These are phyloP conservation scores for Apamea sordens DNA, from an alignment of 2,888 invertebrate species.

Conservation along the genomic window DNA sequence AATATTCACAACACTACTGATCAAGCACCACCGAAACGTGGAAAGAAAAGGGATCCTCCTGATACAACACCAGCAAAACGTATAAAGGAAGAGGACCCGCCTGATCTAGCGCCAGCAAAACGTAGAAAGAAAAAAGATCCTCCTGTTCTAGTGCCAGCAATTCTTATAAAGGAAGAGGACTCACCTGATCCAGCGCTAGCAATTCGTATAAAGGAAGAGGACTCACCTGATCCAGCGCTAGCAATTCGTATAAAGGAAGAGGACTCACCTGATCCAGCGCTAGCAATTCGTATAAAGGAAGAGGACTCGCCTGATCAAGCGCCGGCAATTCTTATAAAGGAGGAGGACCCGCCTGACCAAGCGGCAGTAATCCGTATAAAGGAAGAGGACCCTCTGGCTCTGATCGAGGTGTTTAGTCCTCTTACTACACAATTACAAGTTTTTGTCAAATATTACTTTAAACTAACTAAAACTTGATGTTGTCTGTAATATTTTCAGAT, in stretches of 20 bases:
- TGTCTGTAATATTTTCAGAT: conserved; percentile 17
- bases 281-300: too few relatives aligned
- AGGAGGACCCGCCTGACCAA: neutral
- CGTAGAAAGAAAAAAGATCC: neutral
- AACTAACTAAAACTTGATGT: neutral
- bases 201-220: too few relatives aligned
- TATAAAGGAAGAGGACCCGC: neutral
- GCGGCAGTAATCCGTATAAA: too few relatives aligned
- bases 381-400: neutral
- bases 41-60: neutral
- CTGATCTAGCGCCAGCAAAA: neutral
- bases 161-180: neutral
- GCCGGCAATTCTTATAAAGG: neutral
- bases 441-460: neutral
- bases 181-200: too few relatives aligned
- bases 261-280: too few relatives aligned
- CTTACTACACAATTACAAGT: neutral
- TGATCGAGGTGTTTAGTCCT: neutral
- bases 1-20: neutral
- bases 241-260: conserved; percentile 7
- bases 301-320: neutral
- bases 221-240: neutral
- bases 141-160: neutral
- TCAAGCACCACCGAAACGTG: neutral
- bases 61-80: neutral